Evolutionary conservation across 2,797 vertebrate species (phyloP).

Genomic region (Ctenopoma kingsleyae): DNA sequence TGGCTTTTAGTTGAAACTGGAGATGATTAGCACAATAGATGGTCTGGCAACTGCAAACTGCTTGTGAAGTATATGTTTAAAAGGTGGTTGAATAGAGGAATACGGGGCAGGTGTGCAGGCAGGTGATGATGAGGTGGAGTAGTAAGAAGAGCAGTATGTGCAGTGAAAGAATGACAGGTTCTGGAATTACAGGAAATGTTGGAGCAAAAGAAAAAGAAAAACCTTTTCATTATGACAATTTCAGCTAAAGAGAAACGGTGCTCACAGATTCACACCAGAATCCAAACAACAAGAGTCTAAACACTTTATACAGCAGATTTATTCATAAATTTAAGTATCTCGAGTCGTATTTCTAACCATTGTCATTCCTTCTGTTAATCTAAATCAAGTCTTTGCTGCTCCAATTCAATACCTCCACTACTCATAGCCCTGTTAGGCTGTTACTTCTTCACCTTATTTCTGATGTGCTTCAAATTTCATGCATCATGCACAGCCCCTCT

Average conservation of each 20-base stretch:
- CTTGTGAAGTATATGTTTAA: no score
- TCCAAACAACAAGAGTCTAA: no score
- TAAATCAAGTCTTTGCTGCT: conserved; percentile 8
- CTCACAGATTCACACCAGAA: no score
- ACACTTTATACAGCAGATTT: no score
- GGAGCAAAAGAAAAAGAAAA: no score
- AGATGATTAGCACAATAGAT: neutral
- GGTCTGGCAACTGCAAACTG: neutral
- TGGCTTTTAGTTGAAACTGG: no score
- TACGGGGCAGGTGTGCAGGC: conserved; percentile 21
- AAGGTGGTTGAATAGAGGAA: conserved; percentile 7
- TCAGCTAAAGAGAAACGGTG: no score
- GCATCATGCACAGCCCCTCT: neutral
- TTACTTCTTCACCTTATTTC: neutral
- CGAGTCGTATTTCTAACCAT: conserved; percentile 10
- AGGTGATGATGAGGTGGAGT: conserved; percentile 8
- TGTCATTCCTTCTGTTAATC: neutral
- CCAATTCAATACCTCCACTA: conserved; percentile 7
- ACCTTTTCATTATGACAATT: no score
- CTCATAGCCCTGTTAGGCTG: conserved; percentile 2
- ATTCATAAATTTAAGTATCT: no score
- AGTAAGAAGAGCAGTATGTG: no score
- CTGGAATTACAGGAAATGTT: no score
- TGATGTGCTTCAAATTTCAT: conserved; percentile 2
- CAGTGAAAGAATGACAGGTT: no score